A percentile compares a stretch with the other conserved stretches of the same genome.
phyloP scores from a whole-genome alignment of 2,797 vertebrate genomes.

The Crypturellus tataupa region DNA sequence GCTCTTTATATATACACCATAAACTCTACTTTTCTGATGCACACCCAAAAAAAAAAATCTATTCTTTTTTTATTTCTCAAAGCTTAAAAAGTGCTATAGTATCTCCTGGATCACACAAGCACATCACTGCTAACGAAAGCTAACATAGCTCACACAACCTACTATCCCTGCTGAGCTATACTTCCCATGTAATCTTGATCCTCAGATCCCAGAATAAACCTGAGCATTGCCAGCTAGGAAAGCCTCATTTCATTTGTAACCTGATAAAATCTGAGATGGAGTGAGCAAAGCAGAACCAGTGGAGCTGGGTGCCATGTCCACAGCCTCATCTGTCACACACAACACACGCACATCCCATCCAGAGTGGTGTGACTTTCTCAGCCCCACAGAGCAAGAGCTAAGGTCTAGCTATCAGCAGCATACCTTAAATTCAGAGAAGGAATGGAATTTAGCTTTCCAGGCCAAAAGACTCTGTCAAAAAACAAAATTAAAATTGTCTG shows the following conservation, averaged over 20 bases:
- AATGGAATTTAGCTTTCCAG: not conserved
- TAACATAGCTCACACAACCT: not conserved
- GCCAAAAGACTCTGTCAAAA: slow-evolving; percentile 19
- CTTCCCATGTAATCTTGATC: not conserved
- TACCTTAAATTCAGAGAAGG: not conserved
- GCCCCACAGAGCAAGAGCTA: not conserved
- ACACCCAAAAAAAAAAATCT: not conserved
- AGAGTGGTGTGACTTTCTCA: not conserved
- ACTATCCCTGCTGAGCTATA: rapidly evolving
- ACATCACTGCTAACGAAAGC: not conserved
- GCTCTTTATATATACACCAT: not conserved
- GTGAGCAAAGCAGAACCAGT: rapidly evolving
- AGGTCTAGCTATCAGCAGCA: not conserved
- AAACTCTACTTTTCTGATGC: not conserved
- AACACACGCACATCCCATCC: rapidly evolving
- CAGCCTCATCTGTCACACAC: not conserved
- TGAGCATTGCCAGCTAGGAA: rapidly evolving
- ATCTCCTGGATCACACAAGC: not conserved
- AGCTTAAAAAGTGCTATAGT: not conserved
- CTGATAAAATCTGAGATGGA: not conserved
- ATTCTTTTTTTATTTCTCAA: not conserved
- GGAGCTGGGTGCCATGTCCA: not conserved
- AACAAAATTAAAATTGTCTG: not conserved
- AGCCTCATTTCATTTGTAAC: not conserved
- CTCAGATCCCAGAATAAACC: not conserved